Evolutionary conservation across 2,888 invertebrate species (phyloP), one percentile per base, ranked within the genome.

Genomic region (Galerucella pusilla): DNA sequence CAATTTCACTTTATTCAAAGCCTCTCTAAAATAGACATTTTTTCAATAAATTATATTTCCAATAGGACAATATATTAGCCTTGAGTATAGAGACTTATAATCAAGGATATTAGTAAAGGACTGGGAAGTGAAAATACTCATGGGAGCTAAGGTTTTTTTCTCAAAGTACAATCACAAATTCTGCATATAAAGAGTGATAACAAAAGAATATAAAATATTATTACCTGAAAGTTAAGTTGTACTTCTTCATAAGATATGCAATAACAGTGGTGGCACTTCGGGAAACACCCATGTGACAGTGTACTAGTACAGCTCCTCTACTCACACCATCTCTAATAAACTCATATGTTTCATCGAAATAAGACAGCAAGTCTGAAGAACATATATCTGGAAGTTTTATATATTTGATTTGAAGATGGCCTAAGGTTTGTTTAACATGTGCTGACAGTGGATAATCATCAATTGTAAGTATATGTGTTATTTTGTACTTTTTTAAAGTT

Each of bases 201-300:
- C 2, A 49, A 11, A 49, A 6, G 5, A 12, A 46, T 46, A 46
- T 35, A 46, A 46, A 46, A 46, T 25, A 12, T 35, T 35, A 14
- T 64, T 65, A 65, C 64, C 64, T 65, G 69, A 60, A 74, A 14
- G 68, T 65, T 61, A 78, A 52, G 25, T 63, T 72, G 73, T 78
- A 74, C 57, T 74, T 78, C 66, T 78, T 78, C 78, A 78, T 78
- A 60, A 78, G 46, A 52, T 78, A 78, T 10, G 78, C 78, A n/a
- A 73, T 70, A 28, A 78, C 76, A 45, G 75, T 65, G 4, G 78
- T 67, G 11, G 78, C 78, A 46, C 76, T 76, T n/a, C 78, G 67
- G 3, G 78, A 78, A 1, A 78, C 68, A 7, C 78, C 78, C 78
- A 76, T 75, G 49, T 74, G 69, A 60, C 78, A 78, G 57, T 78